Evolutionary conservation across 2,888 invertebrate genomes (phyloP).

Genomic region (Junonia oenone): DNA sequence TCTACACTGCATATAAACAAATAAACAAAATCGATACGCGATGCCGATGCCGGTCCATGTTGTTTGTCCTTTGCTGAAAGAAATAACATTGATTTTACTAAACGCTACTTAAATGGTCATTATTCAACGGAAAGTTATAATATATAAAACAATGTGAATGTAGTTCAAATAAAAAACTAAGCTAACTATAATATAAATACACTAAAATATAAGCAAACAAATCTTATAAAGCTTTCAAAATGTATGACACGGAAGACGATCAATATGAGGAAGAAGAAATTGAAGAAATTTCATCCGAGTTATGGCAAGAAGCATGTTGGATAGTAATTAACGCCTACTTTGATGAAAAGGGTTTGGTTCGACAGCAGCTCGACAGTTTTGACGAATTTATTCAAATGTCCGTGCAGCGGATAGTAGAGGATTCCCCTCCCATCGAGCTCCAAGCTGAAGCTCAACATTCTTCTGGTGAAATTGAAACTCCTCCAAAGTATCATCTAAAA

Average conservation of each 20-base stretch:
- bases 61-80: too few species aligned
- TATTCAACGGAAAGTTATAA: too few species aligned
- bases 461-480: conserved; percentile 93
- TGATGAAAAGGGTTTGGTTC: conserved; percentile 99
- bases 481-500: conserved; percentile 94
- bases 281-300: conserved; percentile 97
- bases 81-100: too few species aligned
- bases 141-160: too few species aligned
- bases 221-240: too few species aligned
- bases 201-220: too few species aligned
- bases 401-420: conserved; percentile 99
- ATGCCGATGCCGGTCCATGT: too few species aligned
- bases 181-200: too few species aligned
- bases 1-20: too few species aligned
- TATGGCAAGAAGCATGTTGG: conserved; percentile 99
- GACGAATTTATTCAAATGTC: conserved; percentile 99
- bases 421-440: conserved; percentile 98
- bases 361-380: conserved; percentile 99
- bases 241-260: conserved; percentile 77
- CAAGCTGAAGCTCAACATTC: conserved; percentile 99
- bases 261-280: conserved; percentile 91
- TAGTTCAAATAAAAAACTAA: too few species aligned
- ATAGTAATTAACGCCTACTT: conserved; percentile 99
- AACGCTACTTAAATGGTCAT: too few species aligned
- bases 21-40: too few species aligned